Evolutionary conservation across 2,797 vertebrate species (phyloP).

Genomic region (Catharus ustulatus): DNA sequence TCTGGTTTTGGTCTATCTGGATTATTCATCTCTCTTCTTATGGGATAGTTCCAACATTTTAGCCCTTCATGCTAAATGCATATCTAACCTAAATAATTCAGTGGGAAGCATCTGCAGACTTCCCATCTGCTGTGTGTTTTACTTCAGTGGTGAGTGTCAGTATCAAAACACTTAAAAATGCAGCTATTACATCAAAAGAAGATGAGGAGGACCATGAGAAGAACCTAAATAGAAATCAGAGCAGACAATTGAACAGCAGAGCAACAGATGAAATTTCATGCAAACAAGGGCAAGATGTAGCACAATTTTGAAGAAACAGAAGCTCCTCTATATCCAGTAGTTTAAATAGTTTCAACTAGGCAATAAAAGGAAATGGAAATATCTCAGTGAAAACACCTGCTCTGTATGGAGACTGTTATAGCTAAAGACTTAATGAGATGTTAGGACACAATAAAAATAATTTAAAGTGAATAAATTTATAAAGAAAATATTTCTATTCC

Average conservation of each 20-base stretch:
- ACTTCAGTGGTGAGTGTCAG: neutral
- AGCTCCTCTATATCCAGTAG: neutral
- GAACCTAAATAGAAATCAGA: neutral
- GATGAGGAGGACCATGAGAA: neutral
- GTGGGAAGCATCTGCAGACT: neutral
- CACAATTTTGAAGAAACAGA: neutral
- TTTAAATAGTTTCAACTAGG: constrained; percentile 28
- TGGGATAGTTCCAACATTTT: neutral
- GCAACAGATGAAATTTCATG: neutral
- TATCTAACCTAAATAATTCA: neutral
- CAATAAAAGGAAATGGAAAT: constrained; percentile 18
- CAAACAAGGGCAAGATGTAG: neutral
- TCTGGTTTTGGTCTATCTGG: neutral
- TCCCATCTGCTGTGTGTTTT: neutral
- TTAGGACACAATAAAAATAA: neutral
- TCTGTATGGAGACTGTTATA: neutral
- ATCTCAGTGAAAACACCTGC: neutral
- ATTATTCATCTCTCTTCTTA: neutral
- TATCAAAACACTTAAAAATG: neutral
- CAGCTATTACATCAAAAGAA: neutral
- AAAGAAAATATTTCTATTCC: neutral
- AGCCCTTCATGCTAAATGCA: neutral
- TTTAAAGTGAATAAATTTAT: neutral
- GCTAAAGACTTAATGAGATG: neutral
- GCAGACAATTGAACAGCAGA: neutral